Evolutionary conservation across 2,113 vertebrate species (phyloP), one percentile per base, ranked within the genome.

Genomic region (Phalacrocorax pelagicus): DNA sequence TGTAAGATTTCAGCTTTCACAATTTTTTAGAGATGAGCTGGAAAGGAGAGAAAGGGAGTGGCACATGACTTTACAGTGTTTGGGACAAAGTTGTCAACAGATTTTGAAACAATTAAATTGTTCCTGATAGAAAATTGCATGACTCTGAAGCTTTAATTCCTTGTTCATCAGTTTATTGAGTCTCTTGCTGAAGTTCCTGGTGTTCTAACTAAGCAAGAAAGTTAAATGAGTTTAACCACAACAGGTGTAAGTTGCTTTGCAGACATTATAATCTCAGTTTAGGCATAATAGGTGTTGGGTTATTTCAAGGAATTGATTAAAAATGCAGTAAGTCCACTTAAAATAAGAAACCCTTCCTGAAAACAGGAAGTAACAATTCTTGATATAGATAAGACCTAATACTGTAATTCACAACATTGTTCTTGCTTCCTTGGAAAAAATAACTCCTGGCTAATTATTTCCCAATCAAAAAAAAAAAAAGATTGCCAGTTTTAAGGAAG

Each of bases 101-200:
- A 83, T 77, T 96, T 95, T 92, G 92, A 30, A 84, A 54, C 23
- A 63, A 47, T 92, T 63, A 66, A 67, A 66, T 81, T 94, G 34
- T 21, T 86, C 36, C 63, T 81, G 51, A 16, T 47, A 75, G 46
- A 88, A 93, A 80, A 85, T 36, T 9, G 17, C 52, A 51, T 69
- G 4, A 70, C 73, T 70, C 70, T 81, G 59, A 70, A 84, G 23
- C 32, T 85, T 49, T 42, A 74, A 59, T 74, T 93, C 52, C 26
- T 74, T 62, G 10, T 58, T 89, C 15, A 42, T 61, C 46, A 9
- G 4, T 90, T 92, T 52, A 72, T 63, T 49, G 44, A 65, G 71
- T 36, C 29, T 86, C 54, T 55, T 47, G 10, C 44, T 82, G 61
- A 58, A 87, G 51, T 58, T 91, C 11, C 58, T 15, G 10, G 12